Percentiles rank a stretch among this genome's conserved stretches.
Evolutionary conservation across 2,113 vertebrate species (phyloP).

Genomic region (Oriolus oriolus): DNA sequence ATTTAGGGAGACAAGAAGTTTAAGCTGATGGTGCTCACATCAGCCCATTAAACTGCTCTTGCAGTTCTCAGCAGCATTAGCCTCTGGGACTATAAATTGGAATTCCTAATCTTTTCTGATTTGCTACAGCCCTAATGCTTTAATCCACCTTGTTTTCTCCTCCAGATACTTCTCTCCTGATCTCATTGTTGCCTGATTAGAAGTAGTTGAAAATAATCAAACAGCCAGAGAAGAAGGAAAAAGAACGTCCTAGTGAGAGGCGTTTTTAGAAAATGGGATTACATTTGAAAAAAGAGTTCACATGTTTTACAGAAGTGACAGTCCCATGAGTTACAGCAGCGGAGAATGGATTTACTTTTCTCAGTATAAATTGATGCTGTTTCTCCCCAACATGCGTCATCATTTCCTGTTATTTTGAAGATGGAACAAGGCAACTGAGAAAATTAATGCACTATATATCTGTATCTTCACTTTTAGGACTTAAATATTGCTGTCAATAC

Average conservation of each 20-base stretch:
- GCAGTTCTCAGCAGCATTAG: background rate
- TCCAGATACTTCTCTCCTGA: background rate
- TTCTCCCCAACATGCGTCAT: background rate
- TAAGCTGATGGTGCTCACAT: background rate
- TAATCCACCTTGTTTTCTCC: background rate
- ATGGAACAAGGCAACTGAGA: background rate
- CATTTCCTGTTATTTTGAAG: background rate
- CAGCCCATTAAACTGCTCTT: background rate
- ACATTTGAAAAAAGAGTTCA: background rate
- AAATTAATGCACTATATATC: background rate
- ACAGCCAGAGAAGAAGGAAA: background rate
- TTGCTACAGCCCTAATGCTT: background rate
- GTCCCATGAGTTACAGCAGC: background rate
- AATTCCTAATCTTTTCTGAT: background rate
- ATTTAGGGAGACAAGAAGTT: background rate
- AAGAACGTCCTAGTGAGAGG: background rate
- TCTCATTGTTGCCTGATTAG: background rate
- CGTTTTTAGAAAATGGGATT: background rate
- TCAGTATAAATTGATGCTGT: background rate
- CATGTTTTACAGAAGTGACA: background rate
- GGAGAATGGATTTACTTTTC: background rate
- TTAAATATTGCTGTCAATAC: background rate
- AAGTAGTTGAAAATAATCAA: background rate
- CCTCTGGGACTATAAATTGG: background rate
- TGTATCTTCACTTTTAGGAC: background rate